Evolutionary conservation across 2,113 vertebrate species (phyloP).

Genomic region (Neodontobutis hainanensis): DNA sequence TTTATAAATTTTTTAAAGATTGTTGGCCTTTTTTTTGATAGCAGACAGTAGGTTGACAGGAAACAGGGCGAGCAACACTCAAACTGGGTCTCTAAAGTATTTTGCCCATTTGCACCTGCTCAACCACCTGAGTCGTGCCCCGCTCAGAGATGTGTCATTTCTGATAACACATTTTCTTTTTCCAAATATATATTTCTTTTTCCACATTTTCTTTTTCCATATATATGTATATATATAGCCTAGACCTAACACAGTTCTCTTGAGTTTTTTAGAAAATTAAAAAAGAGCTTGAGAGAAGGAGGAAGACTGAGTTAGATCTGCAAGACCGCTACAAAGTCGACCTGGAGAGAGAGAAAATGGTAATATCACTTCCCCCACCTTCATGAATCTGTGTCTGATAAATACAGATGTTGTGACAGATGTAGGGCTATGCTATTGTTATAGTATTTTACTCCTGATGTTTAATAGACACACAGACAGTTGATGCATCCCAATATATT

Average conservation of each 20-base stretch:
- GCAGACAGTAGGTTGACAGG: too few species aligned
- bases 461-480: conserved; percentile 5
- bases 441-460: background rate
- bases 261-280: conserved; percentile 85
- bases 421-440: background rate
- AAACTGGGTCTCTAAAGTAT: too few species aligned
- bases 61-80: too few species aligned
- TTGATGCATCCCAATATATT: conserved; percentile 10
- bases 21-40: too few species aligned
- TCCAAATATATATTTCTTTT: too few species aligned
- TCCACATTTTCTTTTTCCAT: too few species aligned
- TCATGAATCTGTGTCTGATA: background rate
- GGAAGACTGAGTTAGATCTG: conserved; percentile 87
- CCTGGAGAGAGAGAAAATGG: conserved; percentile 93
- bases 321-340: conserved; percentile 90
- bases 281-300: conserved; percentile 87
- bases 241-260: conserved; percentile 18
- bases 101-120: too few species aligned
- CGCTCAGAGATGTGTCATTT: too few species aligned
- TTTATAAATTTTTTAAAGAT: background rate
- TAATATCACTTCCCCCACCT: conserved; percentile 36
- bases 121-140: too few species aligned
- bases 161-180: too few species aligned
- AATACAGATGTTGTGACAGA: background rate
- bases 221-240: too few species aligned